Evolutionary conservation across 2,888 invertebrate genomes (phyloP).

Genomic region (Spodoptera exigua): DNA sequence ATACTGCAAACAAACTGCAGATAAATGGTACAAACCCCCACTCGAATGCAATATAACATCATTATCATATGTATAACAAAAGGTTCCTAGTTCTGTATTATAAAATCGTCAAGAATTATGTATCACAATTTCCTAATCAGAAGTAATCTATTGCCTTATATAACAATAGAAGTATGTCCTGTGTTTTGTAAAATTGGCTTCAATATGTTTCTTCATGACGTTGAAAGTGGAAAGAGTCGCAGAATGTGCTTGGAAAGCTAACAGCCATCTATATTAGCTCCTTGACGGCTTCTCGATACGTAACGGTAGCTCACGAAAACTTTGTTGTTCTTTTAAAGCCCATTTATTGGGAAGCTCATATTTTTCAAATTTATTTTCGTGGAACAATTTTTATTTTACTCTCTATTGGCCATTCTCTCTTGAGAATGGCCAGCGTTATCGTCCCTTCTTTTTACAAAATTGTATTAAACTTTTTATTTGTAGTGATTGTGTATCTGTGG

Average conservation of each 20-base stretch:
- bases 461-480: too few species aligned
- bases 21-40: too few species aligned
- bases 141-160: not conserved
- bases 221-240: slow-evolving; percentile 24
- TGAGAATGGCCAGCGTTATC: not conserved
- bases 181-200: slow-evolving; percentile 14
- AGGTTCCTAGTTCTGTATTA: too few species aligned
- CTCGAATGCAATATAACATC: too few species aligned
- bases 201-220: slow-evolving; percentile 29
- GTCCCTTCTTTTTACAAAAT: too few species aligned
- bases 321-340: slow-evolving; percentile 33
- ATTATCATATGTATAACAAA: too few species aligned
- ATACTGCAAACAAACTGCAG: too few species aligned
- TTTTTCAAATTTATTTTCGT: slow-evolving; percentile 29
- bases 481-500: too few species aligned
- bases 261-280: slow-evolving; percentile 35
- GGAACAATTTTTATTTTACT: slow-evolving; percentile 8
- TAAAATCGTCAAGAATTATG: too few species aligned
- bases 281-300: slow-evolving; percentile 39
- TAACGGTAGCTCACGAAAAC: slow-evolving; percentile 26
- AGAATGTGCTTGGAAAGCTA: slow-evolving; percentile 35
- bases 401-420: slow-evolving; percentile 3
- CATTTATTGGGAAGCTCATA: slow-evolving; percentile 26
- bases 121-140: not conserved
- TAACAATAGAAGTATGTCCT: slow-evolving; percentile 17